A percentile compares a stretch with the other conserved stretches of the same genome.
phyloP scores from a whole-genome alignment of 2,797 vertebrate genomes.

The Calcarius lapponicus region DNA sequence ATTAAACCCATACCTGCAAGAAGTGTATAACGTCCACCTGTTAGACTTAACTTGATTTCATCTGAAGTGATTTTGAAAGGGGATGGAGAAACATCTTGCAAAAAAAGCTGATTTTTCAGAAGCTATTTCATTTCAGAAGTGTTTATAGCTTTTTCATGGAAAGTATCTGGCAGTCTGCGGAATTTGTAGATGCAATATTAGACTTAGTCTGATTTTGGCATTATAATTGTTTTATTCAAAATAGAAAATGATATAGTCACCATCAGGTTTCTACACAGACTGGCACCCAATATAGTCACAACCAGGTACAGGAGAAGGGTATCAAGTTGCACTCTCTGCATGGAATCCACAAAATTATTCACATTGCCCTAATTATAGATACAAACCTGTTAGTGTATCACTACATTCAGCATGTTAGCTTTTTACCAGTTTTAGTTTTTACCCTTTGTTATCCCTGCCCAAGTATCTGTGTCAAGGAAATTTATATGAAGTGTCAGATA shows the following conservation, averaged over 20 bases:
- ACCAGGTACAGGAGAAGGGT: not conserved
- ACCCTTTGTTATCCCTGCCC: not conserved
- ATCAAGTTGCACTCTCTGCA: not conserved
- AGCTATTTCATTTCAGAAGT: not conserved
- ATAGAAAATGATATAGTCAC: not conserved
- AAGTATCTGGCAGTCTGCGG: not conserved
- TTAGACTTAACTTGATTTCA: not conserved
- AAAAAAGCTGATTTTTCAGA: not conserved
- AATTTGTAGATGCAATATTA: not conserved
- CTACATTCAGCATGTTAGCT: not conserved
- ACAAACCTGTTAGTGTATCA: not conserved
- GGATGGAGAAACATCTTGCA: rapidly evolving
- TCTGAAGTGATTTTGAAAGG: not conserved
- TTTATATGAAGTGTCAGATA: not conserved
- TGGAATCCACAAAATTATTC: not conserved
- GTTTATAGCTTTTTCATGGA: not conserved
- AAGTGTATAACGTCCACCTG: not conserved
- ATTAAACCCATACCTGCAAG: not conserved
- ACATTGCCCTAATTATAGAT: not conserved
- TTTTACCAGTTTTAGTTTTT: not conserved
- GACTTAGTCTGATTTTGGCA: not conserved
- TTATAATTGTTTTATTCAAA: not conserved
- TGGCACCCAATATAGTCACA: not conserved
- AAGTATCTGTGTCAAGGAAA: not conserved
- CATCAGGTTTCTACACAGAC: not conserved